Conservation (phyloP, 2,888 invertebrate genomes). For the Eulithis testata region DNA sequence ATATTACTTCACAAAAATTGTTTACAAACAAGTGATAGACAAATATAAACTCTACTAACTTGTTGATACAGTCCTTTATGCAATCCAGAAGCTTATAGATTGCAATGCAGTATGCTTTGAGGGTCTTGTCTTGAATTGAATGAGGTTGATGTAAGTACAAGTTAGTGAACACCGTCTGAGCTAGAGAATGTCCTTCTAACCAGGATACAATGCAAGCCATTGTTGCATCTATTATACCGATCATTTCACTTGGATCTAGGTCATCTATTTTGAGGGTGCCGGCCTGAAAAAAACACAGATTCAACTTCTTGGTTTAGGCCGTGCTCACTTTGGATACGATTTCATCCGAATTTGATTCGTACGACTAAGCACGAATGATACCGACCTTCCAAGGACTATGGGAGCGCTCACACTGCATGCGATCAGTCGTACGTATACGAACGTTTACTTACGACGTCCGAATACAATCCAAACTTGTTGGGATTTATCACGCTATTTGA, state of each 20-base stretch:
- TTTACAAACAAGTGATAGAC: no score
- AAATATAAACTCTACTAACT: slow-evolving; percentile 79
- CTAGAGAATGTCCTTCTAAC: slow-evolving; percentile 98
- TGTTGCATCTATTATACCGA: slow-evolving; percentile 97
- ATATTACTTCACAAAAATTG: no score
- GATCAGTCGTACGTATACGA: no score
- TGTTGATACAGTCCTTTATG: slow-evolving; percentile 94
- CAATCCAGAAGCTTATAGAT: slow-evolving; percentile 95
- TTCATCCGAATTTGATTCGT: no score
- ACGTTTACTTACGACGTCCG: no score
- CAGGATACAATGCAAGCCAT: slow-evolving; percentile 97
- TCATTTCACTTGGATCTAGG: slow-evolving; percentile 91
- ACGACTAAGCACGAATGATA: no score
- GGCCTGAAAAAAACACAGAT: slow-evolving; percentile 78
- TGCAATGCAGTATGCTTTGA: slow-evolving; percentile 94
- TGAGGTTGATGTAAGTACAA: slow-evolving; percentile 96
- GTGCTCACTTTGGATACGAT: no score
- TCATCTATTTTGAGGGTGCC: slow-evolving; percentile 91
- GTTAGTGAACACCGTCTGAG: slow-evolving; percentile 98
- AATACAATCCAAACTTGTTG: no score
- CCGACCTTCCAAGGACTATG: no score
- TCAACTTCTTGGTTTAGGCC: no score
- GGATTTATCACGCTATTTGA: no score
- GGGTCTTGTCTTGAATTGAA: slow-evolving; percentile 90
- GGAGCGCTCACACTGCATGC: no score